Evolutionary conservation across 2,888 invertebrate species (phyloP), one percentile per base, ranked within the genome.

Genomic region (Melitaea athalia): DNA sequence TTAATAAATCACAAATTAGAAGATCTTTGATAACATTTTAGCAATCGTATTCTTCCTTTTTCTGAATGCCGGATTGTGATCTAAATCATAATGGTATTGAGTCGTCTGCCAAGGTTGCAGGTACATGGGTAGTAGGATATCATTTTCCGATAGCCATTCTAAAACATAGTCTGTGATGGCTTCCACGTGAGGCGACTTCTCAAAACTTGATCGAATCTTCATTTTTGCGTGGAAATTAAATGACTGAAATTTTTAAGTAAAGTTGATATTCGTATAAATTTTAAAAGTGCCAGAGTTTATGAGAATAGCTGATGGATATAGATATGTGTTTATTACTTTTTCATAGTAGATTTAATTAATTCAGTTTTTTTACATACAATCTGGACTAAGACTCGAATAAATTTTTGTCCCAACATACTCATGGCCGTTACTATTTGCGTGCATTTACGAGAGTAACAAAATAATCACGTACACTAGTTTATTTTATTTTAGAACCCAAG

Each of bases 131-230:
- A 90, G 74, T 0, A 88, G 70, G 0, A 82, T 68, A 1, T 90
- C 88, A 68, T 90, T 83, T 1, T 86, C 85, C 0, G 85, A 80
- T 0, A 91, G 74, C 92, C 92, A 92, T 5, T 87, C 86, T 3
- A 92, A 78, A 0, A 92, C 85, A 72, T 85, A 89, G 7, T 87
- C 84, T 0, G 84, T 85, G 14, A 91, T 88, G 0, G 86, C 85
- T 66, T 85, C 86, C 5, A 87, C 76, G 63, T 91, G 82, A 0
- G 85, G 81, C 0, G 89, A 85, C 38, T 84, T 84, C 61, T 86
- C 84, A 68, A 89, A 86, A 11, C 81, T 83, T 0, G 82, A 79
- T 15, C 81, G 84, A n/a, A 88, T 77, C 5, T 73, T 68, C 12
- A 76, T 45, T 52, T 78, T 81, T 0, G 74, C 71, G 14, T 75